Evolutionary conservation across 2,888 invertebrate genomes (phyloP), one percentile per base, ranked within the genome.

Genomic region (Herminia tarsipennalis): DNA sequence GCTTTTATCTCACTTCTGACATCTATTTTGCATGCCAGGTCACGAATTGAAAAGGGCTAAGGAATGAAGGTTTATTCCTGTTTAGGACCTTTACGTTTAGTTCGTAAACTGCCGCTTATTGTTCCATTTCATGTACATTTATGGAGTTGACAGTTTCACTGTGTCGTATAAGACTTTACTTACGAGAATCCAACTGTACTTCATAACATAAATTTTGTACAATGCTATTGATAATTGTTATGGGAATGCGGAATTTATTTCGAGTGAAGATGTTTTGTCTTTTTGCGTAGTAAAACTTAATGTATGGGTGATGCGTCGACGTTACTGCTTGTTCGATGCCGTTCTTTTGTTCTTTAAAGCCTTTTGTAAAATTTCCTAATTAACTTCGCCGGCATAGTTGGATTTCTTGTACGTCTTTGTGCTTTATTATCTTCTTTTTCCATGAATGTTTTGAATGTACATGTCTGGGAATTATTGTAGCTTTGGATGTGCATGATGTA

Each of bases 41-140:
- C 82, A 80, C 81, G 82, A 66, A 73, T 64, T 66, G 67, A 74
- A 73, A 73, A 67, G 74, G 74, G 64, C 68, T 66, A 41, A 63
- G 63, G 53, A 47, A 65, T 61, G 64, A 56, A 48, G 69, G 63
- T 64, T 62, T 66, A 66, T 70, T 75, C 74, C 73, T 61, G 59
- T 66, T 71, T 74, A 55, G 76, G 68, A 58, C 40, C 56, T 60
- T 66, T 59, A 56, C 64, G 66, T 57, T 75, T 68, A 53, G 63
- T 59, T 54, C 58, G 51, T 65, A 56, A 70, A 67, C 53, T 60
- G 48, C 47, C 56, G 50, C 54, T 56, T 70, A 70, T 73, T 73
- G 71, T 73, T 62, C 52, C 52, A 64, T 58, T 66, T 66, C 62
- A 58, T 52, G 42, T 35, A 47, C 72, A 41, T 72, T 70, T 68